Percentiles rank a stretch among this genome's conserved stretches.
These are phyloP conservation scores for Oceanodroma tethys DNA, from an alignment of 2,113 vertebrate species.

Conservation along the genomic window DNA sequence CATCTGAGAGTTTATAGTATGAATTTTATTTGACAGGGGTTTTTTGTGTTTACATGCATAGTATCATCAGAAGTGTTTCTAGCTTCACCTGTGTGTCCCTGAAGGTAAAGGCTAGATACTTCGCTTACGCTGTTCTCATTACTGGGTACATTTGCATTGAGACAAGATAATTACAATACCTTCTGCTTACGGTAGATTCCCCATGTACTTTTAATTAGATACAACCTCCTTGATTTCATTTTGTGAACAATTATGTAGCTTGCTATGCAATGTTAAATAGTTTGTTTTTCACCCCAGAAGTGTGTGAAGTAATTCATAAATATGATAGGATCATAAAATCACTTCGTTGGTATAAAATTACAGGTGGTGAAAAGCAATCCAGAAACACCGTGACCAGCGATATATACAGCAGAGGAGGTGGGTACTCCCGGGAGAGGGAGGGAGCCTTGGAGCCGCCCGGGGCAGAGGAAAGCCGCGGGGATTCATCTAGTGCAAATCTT, in stretches of 20 bases:
- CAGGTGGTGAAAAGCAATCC: not conserved
- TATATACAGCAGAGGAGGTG: not conserved
- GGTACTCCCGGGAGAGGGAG: not conserved
- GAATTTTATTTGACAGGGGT: not conserved
- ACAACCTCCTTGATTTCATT: not conserved
- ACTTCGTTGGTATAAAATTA: not conserved
- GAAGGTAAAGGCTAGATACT: not conserved
- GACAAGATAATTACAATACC: constrained; percentile 21
- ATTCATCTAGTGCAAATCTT: accelerated
- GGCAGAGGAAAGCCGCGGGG: not conserved
- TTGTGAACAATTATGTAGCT: not conserved
- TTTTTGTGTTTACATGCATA: not conserved
- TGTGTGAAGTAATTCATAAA: not conserved
- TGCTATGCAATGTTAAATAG: not conserved
- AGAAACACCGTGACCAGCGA: not conserved
- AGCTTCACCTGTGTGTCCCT: not conserved
- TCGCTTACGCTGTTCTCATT: not conserved
- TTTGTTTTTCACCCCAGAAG: constrained; percentile 15
- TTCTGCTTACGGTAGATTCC: constrained; percentile 26
- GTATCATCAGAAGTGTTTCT: not conserved
- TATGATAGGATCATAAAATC: not conserved
- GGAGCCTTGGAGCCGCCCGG: accelerated
- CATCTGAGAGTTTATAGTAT: not conserved
- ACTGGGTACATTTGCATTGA: not conserved
- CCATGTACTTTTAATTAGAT: not conserved